Evolutionary conservation across 2,797 vertebrate genomes (phyloP), one percentile per base, ranked within the genome.

Genomic region (Chiloscyllium punctatum): DNA sequence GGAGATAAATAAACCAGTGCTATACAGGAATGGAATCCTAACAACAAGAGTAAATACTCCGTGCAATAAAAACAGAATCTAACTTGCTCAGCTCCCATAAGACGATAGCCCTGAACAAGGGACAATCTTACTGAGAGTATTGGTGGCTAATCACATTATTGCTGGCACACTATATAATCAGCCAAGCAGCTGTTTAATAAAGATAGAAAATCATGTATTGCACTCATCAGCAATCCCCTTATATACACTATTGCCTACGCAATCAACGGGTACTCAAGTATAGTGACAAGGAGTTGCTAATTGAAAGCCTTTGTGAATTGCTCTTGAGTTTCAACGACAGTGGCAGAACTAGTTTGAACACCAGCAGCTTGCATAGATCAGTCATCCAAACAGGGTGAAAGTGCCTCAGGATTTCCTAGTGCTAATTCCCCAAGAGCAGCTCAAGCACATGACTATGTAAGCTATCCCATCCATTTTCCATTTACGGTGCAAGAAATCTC

Each of bases 281-380:
- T 8, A 18, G 82, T 84, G 42, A 84, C 82, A 84, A 84, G 82
- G 37, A 84, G 82, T 84, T 48, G 25, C 82, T 84, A 84, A 84
- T 84, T 84, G 82, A 84, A 84, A 84, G 82, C 82, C 82, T 84
- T 84, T 84, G 82, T 48, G 82, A 84, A 42, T 84, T 48, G 82
- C 82, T 84, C 37, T 48, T 48, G 42, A 84, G 48, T 48, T 48
- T 84, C 48, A 84, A 48, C 82, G 23, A 21, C 82, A 48, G 37
- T 48, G 42, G 82, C 82, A 48, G 82, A 48, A 9, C 42, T 25
- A 84, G 18, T 84, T 42, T 84, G 82, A 84, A 25, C 21, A 8
- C 37, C 21, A 23, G 37, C 82, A 84, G 42, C 37, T 18, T 84
- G 37, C 42, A 84, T 21, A 84, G 82, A 84, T 25, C 82, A 84